Conservation (phyloP, 2,797 vertebrate genomes). For the Pangasius mekongensis region DNA sequence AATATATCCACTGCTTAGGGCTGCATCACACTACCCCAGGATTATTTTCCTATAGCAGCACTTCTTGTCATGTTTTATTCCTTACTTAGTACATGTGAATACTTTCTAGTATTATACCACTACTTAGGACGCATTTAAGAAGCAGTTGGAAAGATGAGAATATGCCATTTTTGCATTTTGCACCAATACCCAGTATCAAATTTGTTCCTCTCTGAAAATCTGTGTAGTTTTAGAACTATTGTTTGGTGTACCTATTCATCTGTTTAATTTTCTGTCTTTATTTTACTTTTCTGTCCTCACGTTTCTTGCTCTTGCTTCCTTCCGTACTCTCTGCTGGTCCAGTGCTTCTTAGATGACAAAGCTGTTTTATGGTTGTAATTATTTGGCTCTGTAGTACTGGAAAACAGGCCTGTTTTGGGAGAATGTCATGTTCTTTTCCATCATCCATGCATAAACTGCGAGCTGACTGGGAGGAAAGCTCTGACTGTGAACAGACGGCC, state of each 20-base stretch:
- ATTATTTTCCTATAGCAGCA: not conserved
- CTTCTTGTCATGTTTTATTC: not conserved
- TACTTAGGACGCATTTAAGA: not conserved
- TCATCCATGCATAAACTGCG: slow-evolving; percentile 11
- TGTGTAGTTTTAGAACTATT: no score
- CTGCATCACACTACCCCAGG: not conserved
- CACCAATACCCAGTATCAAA: not conserved
- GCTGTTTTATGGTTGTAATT: slow-evolving; percentile 14
- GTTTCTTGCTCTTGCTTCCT: not conserved
- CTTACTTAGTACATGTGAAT: not conserved
- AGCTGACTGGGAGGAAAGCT: not conserved
- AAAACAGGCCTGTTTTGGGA: not conserved
- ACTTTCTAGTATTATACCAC: not conserved
- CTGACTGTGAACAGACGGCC: not conserved
- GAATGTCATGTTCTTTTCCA: slow-evolving; percentile 23
- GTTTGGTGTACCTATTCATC: not conserved
- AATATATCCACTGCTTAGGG: not conserved
- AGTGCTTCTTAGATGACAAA: not conserved
- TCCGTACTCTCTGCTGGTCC: not conserved
- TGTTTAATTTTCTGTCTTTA: not conserved
- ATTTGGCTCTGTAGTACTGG: not conserved
- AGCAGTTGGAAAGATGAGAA: not conserved
- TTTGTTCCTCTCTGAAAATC: not conserved
- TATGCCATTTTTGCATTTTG: not conserved
- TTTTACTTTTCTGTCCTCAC: not conserved